A percentile compares a stretch with the other conserved stretches of the same genome.
These are phyloP conservation scores for Papilio helenus DNA, from an alignment of 1,140 invertebrate genomes.

Conservation along the genomic window DNA sequence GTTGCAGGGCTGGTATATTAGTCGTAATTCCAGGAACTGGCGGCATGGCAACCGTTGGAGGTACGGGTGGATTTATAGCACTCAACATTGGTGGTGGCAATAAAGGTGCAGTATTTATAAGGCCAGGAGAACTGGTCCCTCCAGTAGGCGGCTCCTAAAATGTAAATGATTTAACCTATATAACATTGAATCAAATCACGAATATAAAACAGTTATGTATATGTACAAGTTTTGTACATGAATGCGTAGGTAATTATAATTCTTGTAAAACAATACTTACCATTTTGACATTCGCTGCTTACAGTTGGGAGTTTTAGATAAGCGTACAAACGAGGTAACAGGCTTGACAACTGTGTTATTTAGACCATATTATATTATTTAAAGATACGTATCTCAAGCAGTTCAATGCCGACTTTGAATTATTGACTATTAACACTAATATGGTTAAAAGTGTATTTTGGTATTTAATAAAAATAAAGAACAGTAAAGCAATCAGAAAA, in stretches of 20 bases:
- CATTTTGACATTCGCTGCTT: constrained; percentile 6
- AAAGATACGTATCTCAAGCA: not conserved
- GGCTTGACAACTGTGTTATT: not conserved
- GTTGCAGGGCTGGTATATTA: constrained; percentile 66
- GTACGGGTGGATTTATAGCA: constrained; percentile 50
- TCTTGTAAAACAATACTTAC: not conserved
- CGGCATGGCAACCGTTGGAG: constrained; percentile 65
- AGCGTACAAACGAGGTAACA: not conserved
- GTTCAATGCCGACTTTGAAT: not conserved
- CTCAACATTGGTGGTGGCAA: constrained; percentile 50
- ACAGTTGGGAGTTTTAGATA: not conserved
- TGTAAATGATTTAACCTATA: not conserved
- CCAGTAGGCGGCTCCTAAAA: constrained; percentile 64
- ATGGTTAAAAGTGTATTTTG: not conserved
- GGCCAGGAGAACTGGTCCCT: constrained; percentile 67
- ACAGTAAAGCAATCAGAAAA: too few species aligned
- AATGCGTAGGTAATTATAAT: not conserved
- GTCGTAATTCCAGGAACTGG: constrained; percentile 69
- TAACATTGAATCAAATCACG: constrained; percentile 31
- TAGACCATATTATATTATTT: constrained; percentile 3
- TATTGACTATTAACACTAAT: not conserved
- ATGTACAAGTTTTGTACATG: not conserved
- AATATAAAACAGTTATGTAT: not conserved
- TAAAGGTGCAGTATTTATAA: constrained; percentile 59
- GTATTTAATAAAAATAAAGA: too few species aligned